A percentile compares a stretch with the other conserved stretches of the same genome.
Conservation (phyloP, 2,888 invertebrate species). For the Habroteleia sp. region DNA sequence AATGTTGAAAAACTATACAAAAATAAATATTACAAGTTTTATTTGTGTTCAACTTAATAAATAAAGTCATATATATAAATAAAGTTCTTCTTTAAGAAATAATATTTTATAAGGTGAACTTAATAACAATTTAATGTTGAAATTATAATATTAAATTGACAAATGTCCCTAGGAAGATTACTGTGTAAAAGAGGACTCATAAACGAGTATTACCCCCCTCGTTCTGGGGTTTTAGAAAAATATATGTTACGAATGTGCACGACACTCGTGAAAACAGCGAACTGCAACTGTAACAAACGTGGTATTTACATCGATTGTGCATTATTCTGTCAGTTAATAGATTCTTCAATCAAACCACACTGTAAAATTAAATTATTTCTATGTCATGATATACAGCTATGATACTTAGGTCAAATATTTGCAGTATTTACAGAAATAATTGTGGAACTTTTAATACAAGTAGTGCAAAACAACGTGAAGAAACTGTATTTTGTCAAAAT, state of each 20-base stretch:
- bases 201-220: slow-evolving; percentile 41
- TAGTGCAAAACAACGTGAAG: background rate
- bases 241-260: slow-evolving; percentile 51
- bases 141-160: too few relatives aligned
- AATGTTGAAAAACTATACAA: too few relatives aligned
- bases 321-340: too few relatives aligned
- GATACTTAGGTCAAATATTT: slow-evolving; percentile 19
- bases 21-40: too few relatives aligned
- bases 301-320: slow-evolving; percentile 47
- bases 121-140: too few relatives aligned
- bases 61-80: too few relatives aligned
- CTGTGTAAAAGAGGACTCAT: slow-evolving; percentile 43
- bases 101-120: too few relatives aligned
- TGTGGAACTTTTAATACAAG: background rate
- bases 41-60: too few relatives aligned
- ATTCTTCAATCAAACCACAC: slow-evolving; percentile 4
- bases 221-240: slow-evolving; percentile 47
- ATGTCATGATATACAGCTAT: slow-evolving; percentile 21
- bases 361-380: slow-evolving; percentile 14
- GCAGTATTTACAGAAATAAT: slow-evolving; percentile 31
- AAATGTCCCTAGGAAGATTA: too few relatives aligned
- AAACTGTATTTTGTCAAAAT: slow-evolving; percentile 24
- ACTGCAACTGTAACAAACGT: slow-evolving; percentile 32
- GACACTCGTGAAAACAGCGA: slow-evolving; percentile 48
- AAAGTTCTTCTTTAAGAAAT: too few relatives aligned